Conservation (phyloP, 2,888 invertebrate species). For the Carterocephalus palaemon region DNA sequence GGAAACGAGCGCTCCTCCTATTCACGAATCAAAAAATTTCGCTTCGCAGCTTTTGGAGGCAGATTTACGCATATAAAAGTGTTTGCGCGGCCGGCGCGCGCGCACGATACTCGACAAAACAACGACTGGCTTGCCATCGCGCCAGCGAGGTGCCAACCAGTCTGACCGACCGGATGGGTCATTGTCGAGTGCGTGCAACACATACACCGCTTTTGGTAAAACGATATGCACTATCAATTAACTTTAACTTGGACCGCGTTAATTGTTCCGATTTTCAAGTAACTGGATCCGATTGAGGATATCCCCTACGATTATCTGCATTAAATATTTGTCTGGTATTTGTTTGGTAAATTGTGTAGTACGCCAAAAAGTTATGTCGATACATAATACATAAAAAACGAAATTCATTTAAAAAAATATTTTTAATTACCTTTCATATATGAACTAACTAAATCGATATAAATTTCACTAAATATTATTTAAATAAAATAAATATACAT, state of each 20-base stretch:
- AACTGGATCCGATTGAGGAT: constrained; percentile 17
- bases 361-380: no score
- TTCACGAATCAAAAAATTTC: constrained; percentile 34
- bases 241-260: constrained; percentile 21
- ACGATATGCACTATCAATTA: constrained; percentile 25
- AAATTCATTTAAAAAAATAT: no score
- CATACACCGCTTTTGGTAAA: constrained; percentile 28
- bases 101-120: constrained; percentile 60
- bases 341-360: no score
- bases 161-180: constrained; percentile 61
- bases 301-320: constrained; percentile 20
- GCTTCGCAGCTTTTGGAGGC: neutral
- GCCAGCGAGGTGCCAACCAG: constrained; percentile 46
- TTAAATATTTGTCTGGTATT: no score
- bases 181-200: constrained; percentile 39
- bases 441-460: no score
- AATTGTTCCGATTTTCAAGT: constrained; percentile 15
- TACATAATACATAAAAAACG: no score
- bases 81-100: constrained; percentile 44
- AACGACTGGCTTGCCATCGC: constrained; percentile 60
- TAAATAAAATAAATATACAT: no score
- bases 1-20: constrained; percentile 30
- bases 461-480: no score
- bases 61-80: constrained; percentile 9
- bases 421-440: no score